Base-by-base conservation (phyloP, 2,113 vertebrate genomes). In the Hylia prasina region DNA sequence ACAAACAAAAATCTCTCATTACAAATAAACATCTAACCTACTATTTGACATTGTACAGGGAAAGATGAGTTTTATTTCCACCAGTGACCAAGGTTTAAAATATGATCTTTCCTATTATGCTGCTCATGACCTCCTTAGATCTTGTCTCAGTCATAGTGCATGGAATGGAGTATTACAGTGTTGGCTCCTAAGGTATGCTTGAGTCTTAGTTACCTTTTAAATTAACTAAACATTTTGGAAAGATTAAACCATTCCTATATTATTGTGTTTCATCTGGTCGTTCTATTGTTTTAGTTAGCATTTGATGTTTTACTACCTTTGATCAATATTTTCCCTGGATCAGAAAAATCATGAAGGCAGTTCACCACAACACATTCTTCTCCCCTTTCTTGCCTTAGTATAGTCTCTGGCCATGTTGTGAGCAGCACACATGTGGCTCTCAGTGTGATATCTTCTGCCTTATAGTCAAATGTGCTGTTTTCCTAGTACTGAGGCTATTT, bases 11-110 rank as follows among this genome's bases (percentile, higher is more conserved):
- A 91, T 10, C 60, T 95, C 47, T 96, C 76, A 94, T 88, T 91
- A 91, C 77, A 96, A 97, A 93, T 71, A 95, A 93, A 94, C 42
- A 78, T 68, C 54, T 97, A 97, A 93, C 89, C 95, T 96, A 96
- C 82, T 97, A 97, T 96, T 85, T 77, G 71, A 58, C 72, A 81
- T 42, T 78, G 27, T 14, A 71, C 35, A 25, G 91, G 88, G 40
- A 87, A 89, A 91, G 94, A 82, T 89, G 50, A 91, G 25, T 76
- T 96, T 94, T 92, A 85, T 77, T 96, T 87, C 63, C 89, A 89
- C 20, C 45, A 54, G 33, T 44, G 37, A 13, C 39, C 90, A 88
- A 87, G 69, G 69, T 97, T 97, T 95, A 98, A 97, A 98, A 92
- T 85, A 97, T 96, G 87, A 96, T 95, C 89, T 96, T 96, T 93